These are phyloP conservation scores for Lycorma delicatula DNA, from an alignment of 1,140 invertebrate species.

Conservation along the genomic window DNA sequence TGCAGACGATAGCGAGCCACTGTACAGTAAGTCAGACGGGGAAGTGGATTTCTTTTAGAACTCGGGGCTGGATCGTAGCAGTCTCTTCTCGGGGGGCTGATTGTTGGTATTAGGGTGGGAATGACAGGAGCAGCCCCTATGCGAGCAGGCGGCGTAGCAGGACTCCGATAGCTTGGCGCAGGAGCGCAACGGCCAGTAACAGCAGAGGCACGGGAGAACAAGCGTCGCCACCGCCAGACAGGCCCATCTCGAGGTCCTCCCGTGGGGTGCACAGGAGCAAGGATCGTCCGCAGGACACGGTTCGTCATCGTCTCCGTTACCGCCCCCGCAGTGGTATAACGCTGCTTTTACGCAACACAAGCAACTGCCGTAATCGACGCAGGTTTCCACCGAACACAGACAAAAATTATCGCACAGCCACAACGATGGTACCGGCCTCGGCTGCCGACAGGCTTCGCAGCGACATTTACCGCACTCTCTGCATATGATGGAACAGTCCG, in stretches of 20 bases:
- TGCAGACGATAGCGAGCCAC: no score
- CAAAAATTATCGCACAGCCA: conserved; percentile 84
- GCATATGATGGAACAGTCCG: conserved; percentile 62
- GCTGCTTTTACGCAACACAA: conserved; percentile 87
- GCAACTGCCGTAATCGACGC: conserved; percentile 81
- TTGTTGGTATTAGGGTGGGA: neutral
- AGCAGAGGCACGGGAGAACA: conserved; percentile 77
- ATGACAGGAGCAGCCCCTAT: conserved; percentile 54
- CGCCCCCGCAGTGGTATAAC: conserved; percentile 84
- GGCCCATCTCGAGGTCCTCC: conserved; percentile 65
- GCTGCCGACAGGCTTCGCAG: conserved; percentile 77
- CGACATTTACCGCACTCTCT: conserved; percentile 73
- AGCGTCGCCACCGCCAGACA: conserved; percentile 71
- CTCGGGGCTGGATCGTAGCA: neutral
- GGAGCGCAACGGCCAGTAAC: conserved; percentile 84
- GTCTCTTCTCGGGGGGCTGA: neutral
- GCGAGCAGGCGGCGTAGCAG: conserved; percentile 67
- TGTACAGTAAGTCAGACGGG: no score
- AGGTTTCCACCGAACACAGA: conserved; percentile 74
- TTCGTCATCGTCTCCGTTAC: conserved; percentile 43
- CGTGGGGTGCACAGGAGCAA: conserved; percentile 68
- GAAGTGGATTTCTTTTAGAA: no score
- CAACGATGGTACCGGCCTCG: conserved; percentile 68
- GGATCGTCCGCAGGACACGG: conserved; percentile 59
- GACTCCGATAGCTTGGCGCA: conserved; percentile 67